phyloP scores from a whole-genome alignment of 2,113 vertebrate species.

The Nyctereutes procyonoides region DNA sequence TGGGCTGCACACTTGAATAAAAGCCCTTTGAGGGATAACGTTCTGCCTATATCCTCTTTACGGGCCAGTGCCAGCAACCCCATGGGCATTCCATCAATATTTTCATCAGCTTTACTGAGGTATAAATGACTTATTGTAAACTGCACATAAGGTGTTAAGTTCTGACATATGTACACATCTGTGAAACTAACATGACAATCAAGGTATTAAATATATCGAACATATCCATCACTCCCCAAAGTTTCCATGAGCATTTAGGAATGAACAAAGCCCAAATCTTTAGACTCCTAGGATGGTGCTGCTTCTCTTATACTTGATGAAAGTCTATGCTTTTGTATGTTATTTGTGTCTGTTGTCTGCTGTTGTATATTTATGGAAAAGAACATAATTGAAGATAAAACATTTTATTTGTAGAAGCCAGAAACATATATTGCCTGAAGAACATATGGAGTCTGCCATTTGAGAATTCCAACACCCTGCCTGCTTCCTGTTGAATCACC shows the following conservation, averaged over 20 bases:
- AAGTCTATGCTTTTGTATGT: not conserved
- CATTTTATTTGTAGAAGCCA: not conserved
- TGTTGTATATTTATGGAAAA: not conserved
- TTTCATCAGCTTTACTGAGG: not conserved
- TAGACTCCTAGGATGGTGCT: not conserved
- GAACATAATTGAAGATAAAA: not conserved
- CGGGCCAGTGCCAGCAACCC: not conserved
- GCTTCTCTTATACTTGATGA: not conserved
- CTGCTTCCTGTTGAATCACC: not conserved
- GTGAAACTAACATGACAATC: not conserved
- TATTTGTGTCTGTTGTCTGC: not conserved
- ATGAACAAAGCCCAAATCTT: constrained; percentile 29
- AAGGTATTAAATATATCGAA: not conserved
- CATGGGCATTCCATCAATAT: not conserved
- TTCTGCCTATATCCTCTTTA: not conserved
- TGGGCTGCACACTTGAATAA: not conserved
- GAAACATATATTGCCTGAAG: not conserved
- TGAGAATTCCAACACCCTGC: not conserved
- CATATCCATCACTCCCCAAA: not conserved
- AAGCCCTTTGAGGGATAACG: not conserved
- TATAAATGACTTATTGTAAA: not conserved
- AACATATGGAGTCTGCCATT: not conserved
- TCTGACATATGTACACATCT: not conserved
- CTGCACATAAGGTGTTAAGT: not conserved
- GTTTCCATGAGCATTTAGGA: not conserved